Percentiles rank a stretch among this genome's conserved stretches.
Evolutionary conservation across 2,888 invertebrate genomes (phyloP).

Genomic region (Epirrhoe tristata): DNA sequence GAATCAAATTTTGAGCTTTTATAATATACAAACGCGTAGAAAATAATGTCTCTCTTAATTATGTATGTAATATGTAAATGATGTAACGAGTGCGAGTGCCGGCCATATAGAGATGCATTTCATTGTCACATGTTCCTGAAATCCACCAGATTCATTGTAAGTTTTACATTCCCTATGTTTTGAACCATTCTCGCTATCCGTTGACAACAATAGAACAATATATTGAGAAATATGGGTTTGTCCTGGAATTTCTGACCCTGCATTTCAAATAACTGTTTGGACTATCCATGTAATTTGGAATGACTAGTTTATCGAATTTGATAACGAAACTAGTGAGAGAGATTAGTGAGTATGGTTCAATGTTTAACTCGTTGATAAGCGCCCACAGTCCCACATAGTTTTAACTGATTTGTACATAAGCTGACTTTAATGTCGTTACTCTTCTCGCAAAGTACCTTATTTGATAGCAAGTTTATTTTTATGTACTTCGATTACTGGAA

Average conservation of each 20-base stretch:
- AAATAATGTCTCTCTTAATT: slow-evolving; percentile 3
- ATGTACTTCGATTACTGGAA: slow-evolving; percentile 81
- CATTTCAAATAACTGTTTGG: not conserved
- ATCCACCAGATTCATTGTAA: slow-evolving; percentile 33
- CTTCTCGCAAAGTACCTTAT: slow-evolving; percentile 69
- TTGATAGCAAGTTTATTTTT: slow-evolving; percentile 71
- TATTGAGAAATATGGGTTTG: not conserved
- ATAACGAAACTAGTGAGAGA: not conserved
- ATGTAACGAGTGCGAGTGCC: slow-evolving; percentile 19
- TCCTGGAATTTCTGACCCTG: not conserved
- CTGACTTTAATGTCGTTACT: slow-evolving; percentile 64
- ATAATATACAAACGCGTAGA: slow-evolving; percentile 21
- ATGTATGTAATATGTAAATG: slow-evolving; percentile 8
- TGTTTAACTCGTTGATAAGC: slow-evolving; percentile 9
- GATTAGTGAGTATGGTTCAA: slow-evolving; percentile 7
- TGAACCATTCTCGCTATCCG: slow-evolving; percentile 43
- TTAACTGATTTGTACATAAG: slow-evolving; percentile 63
- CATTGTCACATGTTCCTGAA: slow-evolving; percentile 35
- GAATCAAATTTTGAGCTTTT: slow-evolving; percentile 28
- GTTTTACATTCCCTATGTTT: slow-evolving; percentile 66
- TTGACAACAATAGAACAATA: not conserved
- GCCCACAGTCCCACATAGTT: slow-evolving; percentile 55
- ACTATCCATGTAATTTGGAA: not conserved
- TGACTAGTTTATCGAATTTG: not conserved
- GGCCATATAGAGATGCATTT: slow-evolving; percentile 44